Evolutionary conservation across 2,888 invertebrate species (phyloP), one percentile per base, ranked within the genome.

Genomic region (Paralinhomoeus sp.): DNA sequence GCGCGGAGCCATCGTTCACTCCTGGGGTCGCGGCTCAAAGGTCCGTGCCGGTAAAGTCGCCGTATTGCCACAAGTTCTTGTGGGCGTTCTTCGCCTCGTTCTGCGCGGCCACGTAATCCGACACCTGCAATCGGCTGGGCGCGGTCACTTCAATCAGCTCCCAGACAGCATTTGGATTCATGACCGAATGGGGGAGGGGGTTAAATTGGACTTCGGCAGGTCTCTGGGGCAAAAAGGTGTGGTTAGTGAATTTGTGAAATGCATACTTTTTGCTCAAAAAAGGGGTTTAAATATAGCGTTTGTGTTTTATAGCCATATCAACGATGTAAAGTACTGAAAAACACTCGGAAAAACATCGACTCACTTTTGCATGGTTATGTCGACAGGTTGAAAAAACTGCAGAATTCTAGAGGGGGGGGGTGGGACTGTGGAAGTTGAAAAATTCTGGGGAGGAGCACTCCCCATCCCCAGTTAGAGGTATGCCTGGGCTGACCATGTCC

Each of bases 31-130:
- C n/a, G n/a, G n/a, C n/a, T n/a, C n/a, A n/a, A n/a, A n/a, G n/a
- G n/a, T n/a, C n/a, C n/a, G n/a, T n/a, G 50, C 81, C 84, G 48
- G 80, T 81, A 67, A 93, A 84, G 67, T 99, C 97, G n/a, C 97
- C 97, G 63, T 93, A 93, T 61, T 80, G 78, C 93, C 93, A 97
- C 57, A 97, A 77, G 66, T 80, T 81, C 56, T 76, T 72, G 64
- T 84, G 83, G 31, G 60, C 59, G 27, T 48, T 48, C 47, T 67
- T 66, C 31, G 69, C 69, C 34, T 57, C 55, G 23, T 67, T 62
- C 50, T 69, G 67, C 9, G 66, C 63, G 34, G 61, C 59, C 44
- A 46, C 51, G 54, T 67, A 69, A 34, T 64, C 62, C 2, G 55
- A 46, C 44, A 67, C 53, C 50, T 67, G 48, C 17, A 24, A 22